Conservation (phyloP, 2,113 vertebrate species). For the Oreocharis arfaki region DNA sequence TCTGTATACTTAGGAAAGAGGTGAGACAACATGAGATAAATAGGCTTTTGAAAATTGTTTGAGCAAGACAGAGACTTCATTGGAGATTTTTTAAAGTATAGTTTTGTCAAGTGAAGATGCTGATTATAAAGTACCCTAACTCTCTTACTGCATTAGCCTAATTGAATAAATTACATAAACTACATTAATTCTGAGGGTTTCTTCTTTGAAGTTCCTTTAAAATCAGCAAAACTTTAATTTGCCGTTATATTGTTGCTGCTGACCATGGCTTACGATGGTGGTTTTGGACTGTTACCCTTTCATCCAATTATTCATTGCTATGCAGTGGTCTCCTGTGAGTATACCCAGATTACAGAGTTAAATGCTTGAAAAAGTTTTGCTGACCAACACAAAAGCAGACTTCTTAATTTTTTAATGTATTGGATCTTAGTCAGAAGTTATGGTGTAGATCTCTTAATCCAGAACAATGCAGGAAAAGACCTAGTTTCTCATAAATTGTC, state of each 20-base stretch:
- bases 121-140: background rate
- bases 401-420: background rate
- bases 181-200: background rate
- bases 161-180: background rate
- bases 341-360: background rate
- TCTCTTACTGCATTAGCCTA: background rate
- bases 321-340: background rate
- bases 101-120: background rate
- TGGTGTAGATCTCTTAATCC: background rate
- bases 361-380: background rate
- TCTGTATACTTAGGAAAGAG: background rate
- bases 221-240: slow-evolving; percentile 19
- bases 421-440: background rate
- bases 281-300: background rate
- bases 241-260: background rate
- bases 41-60: background rate
- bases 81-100: background rate
- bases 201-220: slow-evolving; percentile 11
- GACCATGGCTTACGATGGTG: background rate
- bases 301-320: background rate
- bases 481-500: background rate
- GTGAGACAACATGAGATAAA: background rate
- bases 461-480: background rate
- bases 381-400: background rate
- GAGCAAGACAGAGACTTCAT: background rate